These are phyloP conservation scores for Clupea harengus DNA, from an alignment of 2,113 vertebrate species.

Conservation along the genomic window DNA sequence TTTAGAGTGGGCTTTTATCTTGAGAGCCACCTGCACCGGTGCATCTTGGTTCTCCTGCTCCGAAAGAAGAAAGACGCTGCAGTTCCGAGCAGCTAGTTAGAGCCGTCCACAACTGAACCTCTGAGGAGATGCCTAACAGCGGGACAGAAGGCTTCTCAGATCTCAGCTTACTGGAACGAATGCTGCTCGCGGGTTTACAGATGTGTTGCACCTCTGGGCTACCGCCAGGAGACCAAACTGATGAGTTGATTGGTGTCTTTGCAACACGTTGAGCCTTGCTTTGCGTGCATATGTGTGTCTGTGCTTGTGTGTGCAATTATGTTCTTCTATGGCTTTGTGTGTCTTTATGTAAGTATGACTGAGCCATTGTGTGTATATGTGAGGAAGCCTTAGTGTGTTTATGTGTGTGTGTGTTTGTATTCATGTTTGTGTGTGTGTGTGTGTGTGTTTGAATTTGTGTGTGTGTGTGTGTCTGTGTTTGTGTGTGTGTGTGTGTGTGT, in stretches of 20 bases:
- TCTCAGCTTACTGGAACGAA: background rate
- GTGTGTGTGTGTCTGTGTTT: too few species aligned
- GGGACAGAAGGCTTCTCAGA: background rate
- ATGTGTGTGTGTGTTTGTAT: too few species aligned
- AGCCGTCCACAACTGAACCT: background rate
- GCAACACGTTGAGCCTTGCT: background rate
- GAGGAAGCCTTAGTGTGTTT: too few species aligned
- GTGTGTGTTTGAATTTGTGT: too few species aligned
- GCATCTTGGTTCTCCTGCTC: background rate
- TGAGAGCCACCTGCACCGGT: slow-evolving; percentile 14
- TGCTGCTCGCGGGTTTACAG: background rate
- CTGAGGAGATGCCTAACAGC: background rate
- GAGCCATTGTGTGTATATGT: too few species aligned
- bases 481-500: too few species aligned
- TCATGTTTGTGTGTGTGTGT: too few species aligned
- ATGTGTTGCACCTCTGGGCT: background rate
- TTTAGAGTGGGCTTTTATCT: slow-evolving; percentile 35
- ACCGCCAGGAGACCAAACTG: background rate
- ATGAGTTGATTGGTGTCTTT: background rate
- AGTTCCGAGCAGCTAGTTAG: background rate
- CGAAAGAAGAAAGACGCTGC: background rate
- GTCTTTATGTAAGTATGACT: background rate
- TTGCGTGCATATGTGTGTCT: background rate
- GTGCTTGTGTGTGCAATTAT: background rate
- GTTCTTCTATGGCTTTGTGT: background rate